Evolutionary conservation across 2,797 vertebrate species (phyloP).

Genomic region (Mallotus villosus): DNA sequence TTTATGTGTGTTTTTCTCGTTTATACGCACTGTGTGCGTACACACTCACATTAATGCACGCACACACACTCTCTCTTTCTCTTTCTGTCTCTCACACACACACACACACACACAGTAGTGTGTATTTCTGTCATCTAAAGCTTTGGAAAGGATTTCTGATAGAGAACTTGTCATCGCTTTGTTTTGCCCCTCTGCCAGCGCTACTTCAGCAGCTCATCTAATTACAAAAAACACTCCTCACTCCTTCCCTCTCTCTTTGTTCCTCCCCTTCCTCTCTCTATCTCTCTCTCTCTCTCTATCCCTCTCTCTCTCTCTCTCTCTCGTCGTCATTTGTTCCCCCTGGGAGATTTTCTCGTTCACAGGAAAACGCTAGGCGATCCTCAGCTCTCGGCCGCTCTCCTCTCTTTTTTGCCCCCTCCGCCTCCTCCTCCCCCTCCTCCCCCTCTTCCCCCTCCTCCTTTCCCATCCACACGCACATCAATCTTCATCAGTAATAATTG

Average conservation of each 20-base stretch:
- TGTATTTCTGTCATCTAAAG: slow-evolving; percentile 10
- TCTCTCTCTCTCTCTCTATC: too few relatives aligned
- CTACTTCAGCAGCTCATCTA: slow-evolving; percentile 49
- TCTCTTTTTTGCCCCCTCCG: slow-evolving; percentile 8
- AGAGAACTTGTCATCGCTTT: slow-evolving; percentile 32
- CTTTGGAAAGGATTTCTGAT: slow-evolving; percentile 23
- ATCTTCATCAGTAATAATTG: slow-evolving; percentile 43
- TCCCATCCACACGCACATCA: slow-evolving; percentile 28
- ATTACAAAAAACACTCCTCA: slow-evolving; percentile 49
- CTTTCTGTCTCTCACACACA: background rate
- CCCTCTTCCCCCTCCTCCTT: slow-evolving; percentile 18
- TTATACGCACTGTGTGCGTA: too few relatives aligned
- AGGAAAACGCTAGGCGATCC: too few relatives aligned
- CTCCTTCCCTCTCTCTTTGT: slow-evolving; percentile 43
- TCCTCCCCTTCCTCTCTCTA: slow-evolving; percentile 14
- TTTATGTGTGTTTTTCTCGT: too few relatives aligned
- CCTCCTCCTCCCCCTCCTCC: too few relatives aligned
- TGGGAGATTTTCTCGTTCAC: too few relatives aligned
- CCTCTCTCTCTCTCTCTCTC: too few relatives aligned
- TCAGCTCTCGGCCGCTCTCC: too few relatives aligned
- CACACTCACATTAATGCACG: background rate
- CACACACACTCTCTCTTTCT: background rate
- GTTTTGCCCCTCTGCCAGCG: slow-evolving; percentile 29
- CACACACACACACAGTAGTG: background rate
- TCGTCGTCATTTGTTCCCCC: background rate